Evolutionary conservation across 1,140 invertebrate species (phyloP), one percentile per base, ranked within the genome.

Genomic region (Lordiphosa stackelbergi): DNA sequence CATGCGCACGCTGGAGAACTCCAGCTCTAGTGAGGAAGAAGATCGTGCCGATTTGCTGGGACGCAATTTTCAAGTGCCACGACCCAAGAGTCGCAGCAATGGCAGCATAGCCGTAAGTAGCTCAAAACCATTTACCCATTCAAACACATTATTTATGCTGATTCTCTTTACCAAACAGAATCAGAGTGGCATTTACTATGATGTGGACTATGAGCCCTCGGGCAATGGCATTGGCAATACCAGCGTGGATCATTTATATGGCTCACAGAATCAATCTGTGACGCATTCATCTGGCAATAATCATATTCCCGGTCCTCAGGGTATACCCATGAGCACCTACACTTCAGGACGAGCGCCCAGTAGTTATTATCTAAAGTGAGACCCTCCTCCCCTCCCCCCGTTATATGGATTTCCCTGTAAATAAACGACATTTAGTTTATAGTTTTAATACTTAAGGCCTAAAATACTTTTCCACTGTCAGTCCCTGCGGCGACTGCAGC

Each of bases 171-270:
- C 4, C 7, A 1, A 31, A 31, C 85, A 92, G 94, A 95, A 95
- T 88, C 94, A 95, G 90, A 95, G 93, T 70, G 94, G 93, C 43
- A 95, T 96, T 66, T 96, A 96, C 86, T 95, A 95, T 73, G 94
- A 96, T 77, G 94, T 95, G 12, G 94, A 96, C 60, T 95, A 95
- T 70, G 94, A 95, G 74, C 91, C 92, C 69, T 89, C 89, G 46
- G 91, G 91, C 52, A 90, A 90, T 68, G 86, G 86, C 45, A 83
- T 86, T 35, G 85, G 86, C 13, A 86, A 85, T 56, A 70, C 81
- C 36, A 84, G 77, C 47, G 74, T 85, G 16, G 79, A 85, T 64
- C 79, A 87, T 61, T 48, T 87, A 6, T 87, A 87, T 45, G 85
- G 85, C 24, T 86, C 85, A 13, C 85, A 87, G 47, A 86, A 84